Evolutionary conservation across 2,888 invertebrate species (phyloP).

Genomic region (Meiosimyza platycephala): DNA sequence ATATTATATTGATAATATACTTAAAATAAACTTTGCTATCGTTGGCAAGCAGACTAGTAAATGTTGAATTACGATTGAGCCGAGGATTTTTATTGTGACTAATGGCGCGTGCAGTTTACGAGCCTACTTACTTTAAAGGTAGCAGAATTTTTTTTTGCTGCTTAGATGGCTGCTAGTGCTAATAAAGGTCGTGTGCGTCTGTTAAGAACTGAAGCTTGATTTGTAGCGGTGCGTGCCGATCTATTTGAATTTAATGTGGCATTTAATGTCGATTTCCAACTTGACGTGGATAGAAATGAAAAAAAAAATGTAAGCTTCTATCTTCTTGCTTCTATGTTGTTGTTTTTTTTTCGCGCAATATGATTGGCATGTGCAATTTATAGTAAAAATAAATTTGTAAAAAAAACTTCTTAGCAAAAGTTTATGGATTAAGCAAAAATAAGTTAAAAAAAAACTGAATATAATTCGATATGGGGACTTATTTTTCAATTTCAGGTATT

Average conservation of each 20-base stretch:
- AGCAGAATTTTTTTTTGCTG: too few relatives aligned
- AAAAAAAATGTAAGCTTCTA: background rate
- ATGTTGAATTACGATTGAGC: too few relatives aligned
- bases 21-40: slow-evolving; percentile 25
- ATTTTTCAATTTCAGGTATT: too few relatives aligned
- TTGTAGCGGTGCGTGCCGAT: background rate
- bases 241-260: slow-evolving; percentile 45
- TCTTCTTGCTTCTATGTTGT: too few relatives aligned
- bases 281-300: slow-evolving; percentile 17
- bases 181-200: background rate
- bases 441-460: too few relatives aligned
- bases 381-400: too few relatives aligned
- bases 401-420: too few relatives aligned
- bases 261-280: slow-evolving; percentile 43
- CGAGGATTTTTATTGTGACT: slow-evolving; percentile 30
- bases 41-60: too few relatives aligned
- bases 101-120: slow-evolving; percentile 51
- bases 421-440: too few relatives aligned
- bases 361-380: too few relatives aligned
- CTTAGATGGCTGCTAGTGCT: background rate
- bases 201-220: background rate
- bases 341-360: too few relatives aligned
- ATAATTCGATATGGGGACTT: too few relatives aligned
- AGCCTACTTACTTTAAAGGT: slow-evolving; percentile 46
- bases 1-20: slow-evolving; percentile 36